Evolutionary conservation across 2,113 vertebrate genomes (phyloP), one percentile per base, ranked within the genome.

Genomic region (Notothenia coriiceps): DNA sequence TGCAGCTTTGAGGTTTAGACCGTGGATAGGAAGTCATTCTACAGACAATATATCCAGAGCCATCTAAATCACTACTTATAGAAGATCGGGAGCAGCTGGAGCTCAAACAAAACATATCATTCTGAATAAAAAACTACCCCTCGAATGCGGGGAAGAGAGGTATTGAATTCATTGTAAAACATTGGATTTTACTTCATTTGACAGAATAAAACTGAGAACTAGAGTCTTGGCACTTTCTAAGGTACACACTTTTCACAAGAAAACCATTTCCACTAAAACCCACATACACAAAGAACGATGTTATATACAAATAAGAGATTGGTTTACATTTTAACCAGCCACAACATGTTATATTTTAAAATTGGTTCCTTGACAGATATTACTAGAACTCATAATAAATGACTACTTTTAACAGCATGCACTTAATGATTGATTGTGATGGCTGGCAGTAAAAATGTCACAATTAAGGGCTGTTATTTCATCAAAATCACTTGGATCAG

Each of bases 41-140:
- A 20, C 40, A 80, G 74, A 64, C 63, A 74, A 80, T 91, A 79
- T 43, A 81, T 17, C 84, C 44, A 22, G 74, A 78, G 29, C 55
- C 51, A 74, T 83, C 67, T 64, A 62, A 78, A 64, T 6, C 62
- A 74, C 71, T 79, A 83, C 71, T 84, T 68, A 69, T 67, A 50
- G 44, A 17, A n/a, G n/a, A 67, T 43, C 0, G 17, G 71, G 64
- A 88, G 87, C 90, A 91, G 89, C 83, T 91, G 87, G 79, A 49
- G 47, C 40, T 86, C 51, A 67, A 69, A 65, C 20, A 29, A 83
- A 78, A 79, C 47, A 81, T 25, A 70, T 82, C 74, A 80, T 79
- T 83, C 14, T 20, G 25, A 63, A 55, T 85, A 70, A 78, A n/a
- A 70, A 70, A 60, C 33, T 6, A 35, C 35, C 5, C 35, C 7